These are phyloP conservation scores for Smutsia temminckii DNA, from an alignment of 2,797 vertebrate genomes.

Conservation along the genomic window DNA sequence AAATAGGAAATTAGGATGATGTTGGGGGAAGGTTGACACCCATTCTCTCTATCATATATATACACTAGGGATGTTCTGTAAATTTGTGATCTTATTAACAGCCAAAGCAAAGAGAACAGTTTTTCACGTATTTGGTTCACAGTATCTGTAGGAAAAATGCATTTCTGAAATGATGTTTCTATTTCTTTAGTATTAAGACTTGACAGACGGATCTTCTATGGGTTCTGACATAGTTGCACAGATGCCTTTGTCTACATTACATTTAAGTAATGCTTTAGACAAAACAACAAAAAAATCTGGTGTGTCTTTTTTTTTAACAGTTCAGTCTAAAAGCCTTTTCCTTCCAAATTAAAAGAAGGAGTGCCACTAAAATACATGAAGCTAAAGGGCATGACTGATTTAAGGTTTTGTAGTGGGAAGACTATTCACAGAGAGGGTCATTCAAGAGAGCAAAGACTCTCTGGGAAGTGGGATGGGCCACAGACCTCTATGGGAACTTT, in stretches of 20 bases:
- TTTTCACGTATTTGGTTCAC: background rate
- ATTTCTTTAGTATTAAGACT: background rate
- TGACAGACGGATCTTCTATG: background rate
- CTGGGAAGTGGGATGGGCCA: background rate
- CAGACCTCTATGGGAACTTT: background rate
- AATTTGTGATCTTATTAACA: background rate
- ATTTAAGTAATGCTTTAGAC: background rate
- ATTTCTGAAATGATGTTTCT: background rate
- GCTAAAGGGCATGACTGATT: background rate
- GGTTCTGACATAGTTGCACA: background rate
- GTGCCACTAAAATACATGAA: background rate
- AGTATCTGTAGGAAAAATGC: background rate
- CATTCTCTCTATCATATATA: fast-evolving
- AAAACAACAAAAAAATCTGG: background rate
- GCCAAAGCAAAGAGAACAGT: background rate
- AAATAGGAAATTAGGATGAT: background rate
- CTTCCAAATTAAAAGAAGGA: background rate
- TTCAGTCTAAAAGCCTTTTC: slow-evolving; percentile 3
- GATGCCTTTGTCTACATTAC: background rate
- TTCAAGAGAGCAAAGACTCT: background rate
- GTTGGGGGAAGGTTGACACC: background rate
- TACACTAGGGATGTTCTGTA: background rate
- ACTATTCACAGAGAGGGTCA: background rate
- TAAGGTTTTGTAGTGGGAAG: background rate
- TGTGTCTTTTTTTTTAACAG: background rate